phyloP scores from a whole-genome alignment of 2,888 invertebrate species.

The Chrysomela aeneicollis region DNA sequence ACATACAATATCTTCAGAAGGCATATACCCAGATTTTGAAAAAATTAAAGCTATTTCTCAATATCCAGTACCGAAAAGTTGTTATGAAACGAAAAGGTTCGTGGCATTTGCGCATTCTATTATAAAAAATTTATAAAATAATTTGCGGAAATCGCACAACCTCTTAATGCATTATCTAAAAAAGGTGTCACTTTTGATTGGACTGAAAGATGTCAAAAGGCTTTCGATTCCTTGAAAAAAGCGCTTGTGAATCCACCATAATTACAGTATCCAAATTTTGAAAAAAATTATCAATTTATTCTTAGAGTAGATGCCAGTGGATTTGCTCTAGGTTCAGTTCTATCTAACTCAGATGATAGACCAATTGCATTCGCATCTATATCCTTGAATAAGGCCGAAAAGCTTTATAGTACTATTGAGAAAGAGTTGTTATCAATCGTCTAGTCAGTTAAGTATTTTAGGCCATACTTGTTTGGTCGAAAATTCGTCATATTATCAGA shows the following conservation, averaged over 20 bases:
- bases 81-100: conserved; percentile 21
- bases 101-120: conserved; percentile 12
- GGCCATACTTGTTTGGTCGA: conserved; percentile 14
- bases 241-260: conserved; percentile 11
- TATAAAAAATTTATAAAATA: conserved; percentile 20
- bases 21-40: conserved; percentile 20
- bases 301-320: conserved; percentile 29
- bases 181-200: conserved; percentile 1
- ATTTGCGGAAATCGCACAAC: conserved; percentile 25
- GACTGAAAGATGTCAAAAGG: conserved; percentile 18
- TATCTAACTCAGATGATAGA: conserved; percentile 21
- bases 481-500: not conserved
- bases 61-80: conserved; percentile 19
- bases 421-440: not conserved
- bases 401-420: not conserved
- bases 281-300: not conserved
- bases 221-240: conserved; percentile 21
- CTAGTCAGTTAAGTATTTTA: conserved; percentile 18
- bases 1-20: conserved; percentile 24
- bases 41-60: conserved; percentile 7
- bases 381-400: conserved; percentile 30
- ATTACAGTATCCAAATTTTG: conserved; percentile 12
- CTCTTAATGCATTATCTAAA: conserved; percentile 8
- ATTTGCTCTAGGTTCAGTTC: conserved; percentile 26
- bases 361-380: conserved; percentile 33